Percentiles rank a stretch among this genome's conserved stretches.
phyloP scores from a whole-genome alignment of 1,140 invertebrate species.

The Metaphire vulgaris region DNA sequence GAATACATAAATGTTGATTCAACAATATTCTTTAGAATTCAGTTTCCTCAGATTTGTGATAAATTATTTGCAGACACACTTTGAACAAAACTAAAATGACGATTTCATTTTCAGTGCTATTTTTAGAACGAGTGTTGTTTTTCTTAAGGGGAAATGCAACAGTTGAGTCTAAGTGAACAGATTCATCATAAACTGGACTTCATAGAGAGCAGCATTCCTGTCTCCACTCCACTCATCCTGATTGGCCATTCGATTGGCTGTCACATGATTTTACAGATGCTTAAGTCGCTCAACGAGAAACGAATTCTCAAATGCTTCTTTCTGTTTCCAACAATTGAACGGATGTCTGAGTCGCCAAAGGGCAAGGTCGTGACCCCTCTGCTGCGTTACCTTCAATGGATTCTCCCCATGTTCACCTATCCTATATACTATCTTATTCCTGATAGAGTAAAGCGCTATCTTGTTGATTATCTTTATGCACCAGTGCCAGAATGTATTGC shows the following conservation, averaged over 20 bases:
- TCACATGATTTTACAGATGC: conserved; percentile 68
- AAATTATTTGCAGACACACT: too few species aligned
- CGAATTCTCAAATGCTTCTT: conserved; percentile 53
- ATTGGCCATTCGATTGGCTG: conserved; percentile 78
- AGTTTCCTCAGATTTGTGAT: too few species aligned
- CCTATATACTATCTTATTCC: conserved; percentile 59
- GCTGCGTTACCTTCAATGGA: conserved; percentile 55
- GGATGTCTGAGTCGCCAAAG: conserved; percentile 65
- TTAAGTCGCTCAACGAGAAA: conserved; percentile 54
- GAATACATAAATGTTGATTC: too few species aligned
- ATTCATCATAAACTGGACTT: conserved; percentile 73
- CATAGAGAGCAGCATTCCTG: conserved; percentile 64
- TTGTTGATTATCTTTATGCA: conserved; percentile 44
- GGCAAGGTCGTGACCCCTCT: conserved; percentile 56
- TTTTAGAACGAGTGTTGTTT: too few species aligned
- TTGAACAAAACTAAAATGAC: too few species aligned
- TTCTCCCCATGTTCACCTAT: conserved; percentile 58
- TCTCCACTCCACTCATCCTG: conserved; percentile 58
- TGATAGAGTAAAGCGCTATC: conserved; percentile 35
- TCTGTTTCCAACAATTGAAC: conserved; percentile 74
- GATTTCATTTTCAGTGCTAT: too few species aligned
- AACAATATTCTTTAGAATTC: too few species aligned
- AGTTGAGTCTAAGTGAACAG: conserved; percentile 65
- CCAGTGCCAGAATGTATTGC: conserved; percentile 43
- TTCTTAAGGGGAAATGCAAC: too few species aligned